phyloP scores from a whole-genome alignment of 2,113 vertebrate genomes.

The Gambusia holbrooki region DNA sequence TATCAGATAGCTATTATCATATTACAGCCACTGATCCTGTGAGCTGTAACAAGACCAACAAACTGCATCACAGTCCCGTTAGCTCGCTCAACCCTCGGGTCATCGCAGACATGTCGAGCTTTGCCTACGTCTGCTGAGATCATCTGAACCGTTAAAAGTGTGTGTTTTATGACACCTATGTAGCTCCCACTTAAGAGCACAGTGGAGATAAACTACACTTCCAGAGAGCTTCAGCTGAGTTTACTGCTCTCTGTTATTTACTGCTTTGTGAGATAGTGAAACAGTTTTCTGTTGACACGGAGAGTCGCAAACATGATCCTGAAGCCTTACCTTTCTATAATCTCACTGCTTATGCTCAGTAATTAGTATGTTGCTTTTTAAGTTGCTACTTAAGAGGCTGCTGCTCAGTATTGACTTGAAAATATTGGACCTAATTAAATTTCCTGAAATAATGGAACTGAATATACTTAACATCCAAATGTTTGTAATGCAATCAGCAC shows the following conservation, averaged over 20 bases:
- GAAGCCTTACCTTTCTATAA: too few species aligned
- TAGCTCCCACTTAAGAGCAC: neutral
- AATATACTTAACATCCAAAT: too few species aligned
- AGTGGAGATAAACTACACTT: constrained; percentile 20
- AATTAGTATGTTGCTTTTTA: too few species aligned
- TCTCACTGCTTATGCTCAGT: too few species aligned
- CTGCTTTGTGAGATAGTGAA: too few species aligned
- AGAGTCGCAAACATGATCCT: too few species aligned
- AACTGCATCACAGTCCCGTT: constrained; percentile 33
- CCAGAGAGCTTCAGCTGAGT: constrained; percentile 7
- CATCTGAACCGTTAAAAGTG: neutral
- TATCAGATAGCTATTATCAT: constrained; percentile 12
- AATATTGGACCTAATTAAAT: too few species aligned
- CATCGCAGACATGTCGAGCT: constrained; percentile 42
- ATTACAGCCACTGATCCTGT: neutral
- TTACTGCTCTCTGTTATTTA: neutral
- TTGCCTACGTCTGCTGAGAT: constrained; percentile 25
- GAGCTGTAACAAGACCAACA: constrained; percentile 17
- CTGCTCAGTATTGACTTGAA: too few species aligned
- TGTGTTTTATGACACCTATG: neutral
- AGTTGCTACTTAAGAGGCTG: too few species aligned
- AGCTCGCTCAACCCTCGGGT: constrained; percentile 30
- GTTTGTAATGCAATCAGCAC: too few species aligned
- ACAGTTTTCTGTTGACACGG: too few species aligned
- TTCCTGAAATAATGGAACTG: too few species aligned